A percentile compares a stretch with the other conserved stretches of the same genome.
These are phyloP conservation scores for Spisula solida DNA, from an alignment of 2,888 invertebrate species.

Conservation along the genomic window DNA sequence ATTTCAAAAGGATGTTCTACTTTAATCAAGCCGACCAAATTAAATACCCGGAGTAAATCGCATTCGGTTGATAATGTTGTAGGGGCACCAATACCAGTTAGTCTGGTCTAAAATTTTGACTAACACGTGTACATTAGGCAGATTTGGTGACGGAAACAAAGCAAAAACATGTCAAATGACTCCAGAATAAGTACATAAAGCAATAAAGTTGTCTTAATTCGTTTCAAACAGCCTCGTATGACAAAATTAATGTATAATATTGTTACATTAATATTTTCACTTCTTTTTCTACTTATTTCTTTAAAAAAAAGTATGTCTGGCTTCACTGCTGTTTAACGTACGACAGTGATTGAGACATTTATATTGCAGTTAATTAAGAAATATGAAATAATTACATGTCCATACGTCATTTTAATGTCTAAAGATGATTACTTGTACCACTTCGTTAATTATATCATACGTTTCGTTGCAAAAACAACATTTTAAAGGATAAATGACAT, in stretches of 20 bases:
- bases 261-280: not conserved
- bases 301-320: too few species aligned
- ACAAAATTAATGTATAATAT: not conserved
- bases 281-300: not conserved
- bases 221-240: not conserved
- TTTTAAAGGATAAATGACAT: conserved; percentile 13
- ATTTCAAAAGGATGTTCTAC: too few species aligned
- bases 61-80: too few species aligned
- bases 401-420: not conserved
- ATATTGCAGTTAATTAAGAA: not conserved
- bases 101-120: too few species aligned
- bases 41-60: too few species aligned
- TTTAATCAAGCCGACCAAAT: too few species aligned
- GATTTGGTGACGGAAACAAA: too few species aligned
- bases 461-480: not conserved
- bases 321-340: not conserved
- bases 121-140: too few species aligned
- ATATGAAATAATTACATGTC: not conserved
- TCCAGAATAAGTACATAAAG: too few species aligned
- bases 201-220: too few species aligned
- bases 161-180: too few species aligned
- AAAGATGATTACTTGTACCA: not conserved
- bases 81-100: too few species aligned
- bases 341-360: not conserved
- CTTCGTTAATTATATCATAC: not conserved